Evolutionary conservation across 2,888 invertebrate genomes (phyloP).

Genomic region (Tiliacea citrago): DNA sequence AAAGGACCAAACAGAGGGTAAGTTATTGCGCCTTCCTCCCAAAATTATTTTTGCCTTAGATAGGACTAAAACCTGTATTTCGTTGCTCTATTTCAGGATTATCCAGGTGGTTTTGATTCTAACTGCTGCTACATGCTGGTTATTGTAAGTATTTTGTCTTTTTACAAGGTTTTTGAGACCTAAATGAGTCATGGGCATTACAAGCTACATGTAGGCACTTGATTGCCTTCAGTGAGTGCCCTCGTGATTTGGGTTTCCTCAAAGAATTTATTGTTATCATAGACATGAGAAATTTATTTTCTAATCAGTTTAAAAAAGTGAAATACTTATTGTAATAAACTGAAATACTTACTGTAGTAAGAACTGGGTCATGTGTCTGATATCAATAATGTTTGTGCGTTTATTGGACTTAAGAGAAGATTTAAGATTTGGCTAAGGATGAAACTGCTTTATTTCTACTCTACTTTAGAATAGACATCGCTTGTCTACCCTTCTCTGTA

Average conservation of each 20-base stretch:
- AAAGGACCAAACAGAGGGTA: slow-evolving; percentile 98
- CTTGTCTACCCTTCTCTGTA: no score
- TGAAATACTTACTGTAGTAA: no score
- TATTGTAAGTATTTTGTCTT: slow-evolving; percentile 93
- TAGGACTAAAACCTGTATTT: slow-evolving; percentile 57
- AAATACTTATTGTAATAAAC: background rate
- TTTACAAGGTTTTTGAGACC: slow-evolving; percentile 1
- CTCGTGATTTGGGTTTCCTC: slow-evolving; percentile 22
- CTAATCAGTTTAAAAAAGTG: background rate
- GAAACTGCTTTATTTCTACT: no score
- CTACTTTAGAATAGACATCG: no score
- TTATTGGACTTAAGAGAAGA: background rate
- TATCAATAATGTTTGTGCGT: background rate
- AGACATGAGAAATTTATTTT: background rate
- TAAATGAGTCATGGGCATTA: slow-evolving; percentile 38
- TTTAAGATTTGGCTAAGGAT: no score
- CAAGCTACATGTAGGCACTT: background rate
- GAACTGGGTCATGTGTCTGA: background rate
- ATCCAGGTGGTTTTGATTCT: slow-evolving; percentile 96
- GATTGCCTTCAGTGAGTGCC: slow-evolving; percentile 5
- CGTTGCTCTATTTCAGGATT: slow-evolving; percentile 91
- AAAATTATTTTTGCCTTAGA: slow-evolving; percentile 39
- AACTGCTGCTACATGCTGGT: slow-evolving; percentile 96
- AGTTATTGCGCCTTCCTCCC: slow-evolving; percentile 73
- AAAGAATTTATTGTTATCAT: background rate